A percentile compares a stretch with the other conserved stretches of the same genome.
These are phyloP conservation scores for Bungarus multicinctus DNA, from an alignment of 2,113 vertebrate genomes.

Conservation along the genomic window DNA sequence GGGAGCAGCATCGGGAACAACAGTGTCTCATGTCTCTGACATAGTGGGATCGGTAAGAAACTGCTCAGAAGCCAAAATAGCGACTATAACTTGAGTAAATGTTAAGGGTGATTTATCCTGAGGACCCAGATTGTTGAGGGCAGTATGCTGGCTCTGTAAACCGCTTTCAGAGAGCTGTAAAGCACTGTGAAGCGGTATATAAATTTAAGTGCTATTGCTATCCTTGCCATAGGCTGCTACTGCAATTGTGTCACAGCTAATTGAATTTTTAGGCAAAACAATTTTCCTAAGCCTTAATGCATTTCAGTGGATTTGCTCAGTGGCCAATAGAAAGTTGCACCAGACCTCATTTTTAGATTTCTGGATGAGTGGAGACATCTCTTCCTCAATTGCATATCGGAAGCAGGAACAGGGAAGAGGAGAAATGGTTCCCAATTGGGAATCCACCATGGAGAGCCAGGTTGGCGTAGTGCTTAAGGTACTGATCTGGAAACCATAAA, in stretches of 20 bases:
- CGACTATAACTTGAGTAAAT: not conserved
- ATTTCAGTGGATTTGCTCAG: not conserved
- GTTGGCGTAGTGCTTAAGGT: not conserved
- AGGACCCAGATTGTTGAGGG: no score
- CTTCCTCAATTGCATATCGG: not conserved
- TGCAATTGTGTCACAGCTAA: not conserved
- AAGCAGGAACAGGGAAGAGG: not conserved
- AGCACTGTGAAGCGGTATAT: no score
- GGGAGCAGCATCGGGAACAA: constrained; percentile 90
- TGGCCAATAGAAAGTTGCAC: not conserved
- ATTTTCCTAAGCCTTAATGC: not conserved
- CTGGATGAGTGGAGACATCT: not conserved
- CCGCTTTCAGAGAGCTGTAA: no score
- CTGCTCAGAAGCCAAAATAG: not conserved
- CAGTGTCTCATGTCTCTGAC: constrained; percentile 91
- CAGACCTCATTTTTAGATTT: not conserved
- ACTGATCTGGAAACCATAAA: not conserved
- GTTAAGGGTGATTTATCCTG: not conserved
- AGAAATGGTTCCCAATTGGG: not conserved
- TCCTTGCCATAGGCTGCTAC: not conserved
- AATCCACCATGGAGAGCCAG: not conserved
- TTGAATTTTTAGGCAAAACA: not conserved
- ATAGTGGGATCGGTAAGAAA: constrained; percentile 87
- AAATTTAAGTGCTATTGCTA: no score
- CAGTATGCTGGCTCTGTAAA: no score